phyloP scores from a whole-genome alignment of 2,113 vertebrate genomes.

The Brachyhypopomus occidentalis region DNA sequence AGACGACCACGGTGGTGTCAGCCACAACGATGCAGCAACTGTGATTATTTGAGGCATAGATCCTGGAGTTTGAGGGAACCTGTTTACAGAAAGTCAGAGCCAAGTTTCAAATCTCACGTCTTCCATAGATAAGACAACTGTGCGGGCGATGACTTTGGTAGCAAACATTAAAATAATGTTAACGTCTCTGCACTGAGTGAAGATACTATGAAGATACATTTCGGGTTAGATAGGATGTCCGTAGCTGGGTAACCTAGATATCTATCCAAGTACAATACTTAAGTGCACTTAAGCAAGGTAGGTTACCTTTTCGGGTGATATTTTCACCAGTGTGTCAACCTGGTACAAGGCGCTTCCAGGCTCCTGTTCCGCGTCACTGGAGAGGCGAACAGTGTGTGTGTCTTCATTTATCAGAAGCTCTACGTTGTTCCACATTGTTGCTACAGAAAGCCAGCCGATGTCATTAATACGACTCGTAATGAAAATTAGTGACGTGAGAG shows the following conservation, averaged over 20 bases:
- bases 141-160: too few species aligned
- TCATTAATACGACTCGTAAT: too few species aligned
- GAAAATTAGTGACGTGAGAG: background rate
- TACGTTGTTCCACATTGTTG: conserved; percentile 86
- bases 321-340: conserved; percentile 82
- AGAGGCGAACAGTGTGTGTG: conserved; percentile 75
- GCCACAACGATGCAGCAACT: conserved; percentile 82
- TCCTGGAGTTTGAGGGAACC: conserved; percentile 75
- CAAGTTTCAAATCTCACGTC: too few species aligned
- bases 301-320: conserved; percentile 84
- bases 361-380: conserved; percentile 72
- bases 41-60: conserved; percentile 73
- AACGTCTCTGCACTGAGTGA: too few species aligned
- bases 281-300: background rate
- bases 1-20: conserved; percentile 84
- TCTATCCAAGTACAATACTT: background rate
- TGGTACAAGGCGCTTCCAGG: conserved; percentile 86
- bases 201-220: too few species aligned
- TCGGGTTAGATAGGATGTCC: too few species aligned
- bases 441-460: too few species aligned
- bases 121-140: too few species aligned
- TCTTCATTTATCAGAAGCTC: conserved; percentile 89
- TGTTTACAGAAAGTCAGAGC: conserved; percentile 52
- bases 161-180: too few species aligned
- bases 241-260: too few species aligned